Conservation (phyloP, 2,888 invertebrate species). For the Eristalis arbustorum region DNA sequence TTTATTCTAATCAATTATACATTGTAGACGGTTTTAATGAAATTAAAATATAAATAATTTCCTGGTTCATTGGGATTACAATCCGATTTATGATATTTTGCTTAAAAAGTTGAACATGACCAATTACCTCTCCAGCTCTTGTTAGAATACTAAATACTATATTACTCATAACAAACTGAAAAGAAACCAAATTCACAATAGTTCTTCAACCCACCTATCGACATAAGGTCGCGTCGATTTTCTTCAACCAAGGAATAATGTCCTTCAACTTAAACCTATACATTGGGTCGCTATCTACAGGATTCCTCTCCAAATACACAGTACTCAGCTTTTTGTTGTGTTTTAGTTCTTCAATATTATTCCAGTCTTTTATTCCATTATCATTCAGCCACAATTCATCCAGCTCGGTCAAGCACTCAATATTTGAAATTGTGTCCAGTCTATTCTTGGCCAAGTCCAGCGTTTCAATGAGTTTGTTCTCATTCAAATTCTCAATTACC, state of each 20-base stretch:
- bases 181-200: not conserved
- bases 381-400: constrained; percentile 98
- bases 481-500: constrained; percentile 87
- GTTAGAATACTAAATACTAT: not conserved
- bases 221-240: constrained; percentile 97
- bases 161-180: not conserved
- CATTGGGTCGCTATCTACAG: constrained; percentile 89
- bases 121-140: not conserved
- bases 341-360: constrained; percentile 87
- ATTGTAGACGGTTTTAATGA: too few species aligned
- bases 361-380: constrained; percentile 93
- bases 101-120: not conserved
- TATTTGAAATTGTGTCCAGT: constrained; percentile 88
- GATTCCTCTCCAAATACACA: constrained; percentile 97
- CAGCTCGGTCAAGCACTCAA: constrained; percentile 88
- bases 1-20: not conserved
- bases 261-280: constrained; percentile 96
- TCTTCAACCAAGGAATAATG: constrained; percentile 89
- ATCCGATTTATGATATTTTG: not conserved
- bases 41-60: not conserved
- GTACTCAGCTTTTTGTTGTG: constrained; percentile 87
- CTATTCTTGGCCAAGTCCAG: constrained; percentile 95
- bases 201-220: constrained; percentile 60
- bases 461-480: constrained; percentile 88
- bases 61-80: not conserved